Base-by-base conservation (phyloP, 2,888 invertebrate species). In the Cistogaster globosa region DNA sequence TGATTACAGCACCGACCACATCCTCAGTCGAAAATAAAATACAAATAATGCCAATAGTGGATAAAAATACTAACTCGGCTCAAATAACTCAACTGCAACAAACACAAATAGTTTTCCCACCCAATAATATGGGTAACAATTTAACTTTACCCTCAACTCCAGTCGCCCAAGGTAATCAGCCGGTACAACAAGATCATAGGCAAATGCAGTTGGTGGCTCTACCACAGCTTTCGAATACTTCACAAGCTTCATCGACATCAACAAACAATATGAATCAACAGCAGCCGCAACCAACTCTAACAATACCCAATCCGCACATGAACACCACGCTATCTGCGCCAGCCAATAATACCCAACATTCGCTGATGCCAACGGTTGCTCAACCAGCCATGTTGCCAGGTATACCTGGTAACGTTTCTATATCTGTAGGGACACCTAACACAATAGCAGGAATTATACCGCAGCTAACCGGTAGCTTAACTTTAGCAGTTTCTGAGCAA, bases 401-500 rank as follows among this genome's bases (percentile, higher is more conserved):
- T 11, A 89, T 91, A 88, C 88, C 90, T 2, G 88, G 89, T 36
- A 91, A 90, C 86, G 88, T 90, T 12, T 89, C 91, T n/a, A 91
- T 91, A n/a, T 83, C 90, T 0, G 90, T 90, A 32, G 90, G 90
- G n/a, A 89, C 91, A 11, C 90, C 92, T 0, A 91, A 92, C 32
- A 88, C 92, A 9, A 90, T 91, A 26, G 90, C 89, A 2, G 86
- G 92, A 1, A 86, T 94, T 53, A 93, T 94, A 67, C 93, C 94
- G 2, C 95, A 95, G 87, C 91, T 95, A 9, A 94, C 94, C 26
- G 95, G 95, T 1, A 95, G 95, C 75, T 93, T 95, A 79, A 94
- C 95, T 82, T 91, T 96, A 76, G 94, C 95, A 0, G 93, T 96
- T 65, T 94, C 95, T 0, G 96, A 96, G 90, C 95, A 96, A 87